Evolutionary conservation across 1,140 invertebrate genomes (phyloP).

Genomic region (Portunus trituberculatus): DNA sequence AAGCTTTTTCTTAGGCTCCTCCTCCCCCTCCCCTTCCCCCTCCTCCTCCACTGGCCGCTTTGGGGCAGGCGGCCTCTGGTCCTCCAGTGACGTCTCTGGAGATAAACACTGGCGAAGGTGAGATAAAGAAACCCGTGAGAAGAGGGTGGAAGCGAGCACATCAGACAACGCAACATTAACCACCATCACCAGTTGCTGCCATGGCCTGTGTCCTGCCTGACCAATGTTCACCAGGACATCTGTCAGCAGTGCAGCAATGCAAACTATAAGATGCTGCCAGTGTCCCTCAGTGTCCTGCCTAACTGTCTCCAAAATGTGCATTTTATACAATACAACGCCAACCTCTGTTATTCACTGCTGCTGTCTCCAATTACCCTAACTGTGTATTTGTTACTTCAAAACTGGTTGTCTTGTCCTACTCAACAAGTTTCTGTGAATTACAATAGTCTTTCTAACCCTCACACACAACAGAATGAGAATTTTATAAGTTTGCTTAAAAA

Average conservation of each 20-base stretch:
- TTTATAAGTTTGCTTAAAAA: no score
- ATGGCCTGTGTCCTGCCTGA: not conserved
- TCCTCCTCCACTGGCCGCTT: constrained; percentile 67
- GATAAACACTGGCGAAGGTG: constrained; percentile 76
- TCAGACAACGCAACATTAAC: constrained; percentile 5
- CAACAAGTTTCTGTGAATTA: no score
- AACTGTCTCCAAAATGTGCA: not conserved
- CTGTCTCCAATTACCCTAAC: no score
- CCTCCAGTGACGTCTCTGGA: constrained; percentile 73
- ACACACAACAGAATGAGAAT: no score
- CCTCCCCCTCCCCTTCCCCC: constrained; percentile 58
- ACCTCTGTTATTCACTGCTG: not conserved
- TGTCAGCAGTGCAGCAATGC: not conserved
- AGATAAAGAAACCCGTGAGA: constrained; percentile 73
- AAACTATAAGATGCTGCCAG: no score
- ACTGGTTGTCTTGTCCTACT: no score
- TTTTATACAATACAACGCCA: not conserved
- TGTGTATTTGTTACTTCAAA: no score
- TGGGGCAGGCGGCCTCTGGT: constrained; percentile 61
- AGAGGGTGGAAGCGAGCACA: constrained; percentile 58
- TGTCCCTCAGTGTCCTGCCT: no score
- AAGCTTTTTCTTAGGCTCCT: constrained; percentile 74
- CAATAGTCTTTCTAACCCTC: no score
- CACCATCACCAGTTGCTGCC: not conserved
- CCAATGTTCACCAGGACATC: not conserved